Base-by-base conservation (phyloP, 2,113 vertebrate genomes). In the Petrocephalus zakoni region DNA sequence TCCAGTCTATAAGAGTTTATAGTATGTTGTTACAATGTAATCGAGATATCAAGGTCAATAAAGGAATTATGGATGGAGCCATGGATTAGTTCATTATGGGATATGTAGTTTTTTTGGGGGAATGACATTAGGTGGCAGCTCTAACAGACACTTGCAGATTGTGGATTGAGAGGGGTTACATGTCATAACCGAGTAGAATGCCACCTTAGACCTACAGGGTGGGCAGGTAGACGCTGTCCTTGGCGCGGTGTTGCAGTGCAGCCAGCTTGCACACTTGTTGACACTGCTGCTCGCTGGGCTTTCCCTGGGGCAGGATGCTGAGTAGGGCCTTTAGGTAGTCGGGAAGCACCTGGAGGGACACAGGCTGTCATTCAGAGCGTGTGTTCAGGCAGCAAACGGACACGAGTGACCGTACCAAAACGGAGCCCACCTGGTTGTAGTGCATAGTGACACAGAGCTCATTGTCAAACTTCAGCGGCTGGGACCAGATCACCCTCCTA, bases 401-500 rank as follows among this genome's bases (percentile, higher is more conserved):
- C 29, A 83, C 46, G 84, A 34, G 21, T 53, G 11, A 11, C 68
- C 17, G 22, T 37, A 8, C 37, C 11, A 3, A 42, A 25, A 29
- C 9, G 46, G 6, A 37, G 47, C 7, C 0, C 88, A 98, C 98
- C 97, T 99, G 98, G 93, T 98, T 97, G 88, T 96, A 99, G 91
- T 99, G 98, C 95, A 97, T 95, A 0, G 96, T 96, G 87, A 99
- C 97, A 0, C 95, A 97, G 0, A 99, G 96, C 93, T 99, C 97
- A 0, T 97, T 99, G 87, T 99, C 98, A 0, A 98, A 99, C 92
- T 97, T 98, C 78, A 99, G 96, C 0, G 96, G 95, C 88, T 98
- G 98, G 58, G 95, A 92, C 98, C 98, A 99, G 91, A 99, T 95
- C 64, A 98, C 96, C 0, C 98, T 96, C 91, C 98, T 94, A 95